Conservation (phyloP, 2,113 vertebrate species). For the Percopsis transmontana region DNA sequence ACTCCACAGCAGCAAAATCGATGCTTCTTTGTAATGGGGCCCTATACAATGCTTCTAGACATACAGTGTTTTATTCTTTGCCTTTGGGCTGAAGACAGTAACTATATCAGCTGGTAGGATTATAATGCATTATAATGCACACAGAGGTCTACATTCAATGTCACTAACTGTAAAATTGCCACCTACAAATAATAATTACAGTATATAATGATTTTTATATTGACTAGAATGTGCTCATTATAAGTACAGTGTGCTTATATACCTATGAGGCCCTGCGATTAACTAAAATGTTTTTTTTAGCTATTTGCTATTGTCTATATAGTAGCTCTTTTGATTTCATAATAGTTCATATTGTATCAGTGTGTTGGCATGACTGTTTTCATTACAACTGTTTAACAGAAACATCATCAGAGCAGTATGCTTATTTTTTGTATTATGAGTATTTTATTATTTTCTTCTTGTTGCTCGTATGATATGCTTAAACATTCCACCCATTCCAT, state of each 20-base stretch:
- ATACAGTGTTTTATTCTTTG: neutral
- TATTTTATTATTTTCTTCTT: constrained; percentile 7
- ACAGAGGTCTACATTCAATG: neutral
- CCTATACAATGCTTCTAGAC: neutral
- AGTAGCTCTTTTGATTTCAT: neutral
- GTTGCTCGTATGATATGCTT: neutral
- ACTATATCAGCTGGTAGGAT: neutral
- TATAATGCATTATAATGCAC: too few relatives aligned
- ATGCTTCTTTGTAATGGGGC: neutral
- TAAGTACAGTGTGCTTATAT: neutral
- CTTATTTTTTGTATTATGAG: neutral
- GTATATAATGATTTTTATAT: neutral
- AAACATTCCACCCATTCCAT: neutral
- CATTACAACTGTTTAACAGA: neutral
- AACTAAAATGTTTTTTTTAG: too few relatives aligned
- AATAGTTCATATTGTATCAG: neutral
- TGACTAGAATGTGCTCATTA: too few relatives aligned
- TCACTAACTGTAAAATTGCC: neutral
- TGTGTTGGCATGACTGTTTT: neutral
- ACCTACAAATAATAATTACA: too few relatives aligned
- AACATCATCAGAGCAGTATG: constrained; percentile 20
- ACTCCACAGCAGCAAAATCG: neutral
- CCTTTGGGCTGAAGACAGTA: too few relatives aligned
- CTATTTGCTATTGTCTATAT: constrained; percentile 21
- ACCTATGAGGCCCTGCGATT: too few relatives aligned